Base-by-base conservation (phyloP, 2,888 invertebrate species). In the Zootermopsis nevadensis region DNA sequence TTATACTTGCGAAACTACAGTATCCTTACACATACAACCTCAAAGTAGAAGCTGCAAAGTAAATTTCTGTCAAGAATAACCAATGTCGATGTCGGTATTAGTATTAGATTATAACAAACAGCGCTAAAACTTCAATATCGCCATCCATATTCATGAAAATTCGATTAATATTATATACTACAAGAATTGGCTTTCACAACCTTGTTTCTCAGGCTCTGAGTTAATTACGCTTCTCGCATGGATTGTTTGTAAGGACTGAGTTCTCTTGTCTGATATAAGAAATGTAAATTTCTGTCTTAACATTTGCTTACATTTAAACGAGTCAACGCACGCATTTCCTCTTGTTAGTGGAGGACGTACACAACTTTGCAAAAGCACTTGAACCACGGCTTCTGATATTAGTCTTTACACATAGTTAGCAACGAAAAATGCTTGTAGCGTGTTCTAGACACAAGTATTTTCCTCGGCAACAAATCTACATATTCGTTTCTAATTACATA, bases 201-300 rank as follows among this genome's bases (percentile, higher is more conserved):
- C 60, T 60, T 60, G 60, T 60, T 60, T 60, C 60, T 27, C 60
- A 69, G 33, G 33, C 69, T 15, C 33, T 30, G 69, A 69, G 33
- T 69, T 69, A 69, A 69, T 69, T 69, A 60, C n/a, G 27, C 69
- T 33, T 31, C 19, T 31, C 12, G 69, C 69, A 69, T 19, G 69
- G 19, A 69, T 31, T 69, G 69, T 33, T 4, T 69, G 69, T 15
- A 66, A 30, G 66, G 2, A 66, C 12, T 22, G 33, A 31, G 30
- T 31, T 67, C 30, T 19, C 3, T 69, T 69, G 33, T 69, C 69
- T 69, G 69, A 69, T 69, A 31, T 30, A 69, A 69, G 69, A 33
- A 69, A 69, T 69, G 69, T 31, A 69, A 33, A 33, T 69, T 69
- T 33, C 69, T 30, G 69, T 31, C 69, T 31, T 69, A 69, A 69